Conservation (phyloP, 2,888 invertebrate species). For the Coleophora flavipennella region DNA sequence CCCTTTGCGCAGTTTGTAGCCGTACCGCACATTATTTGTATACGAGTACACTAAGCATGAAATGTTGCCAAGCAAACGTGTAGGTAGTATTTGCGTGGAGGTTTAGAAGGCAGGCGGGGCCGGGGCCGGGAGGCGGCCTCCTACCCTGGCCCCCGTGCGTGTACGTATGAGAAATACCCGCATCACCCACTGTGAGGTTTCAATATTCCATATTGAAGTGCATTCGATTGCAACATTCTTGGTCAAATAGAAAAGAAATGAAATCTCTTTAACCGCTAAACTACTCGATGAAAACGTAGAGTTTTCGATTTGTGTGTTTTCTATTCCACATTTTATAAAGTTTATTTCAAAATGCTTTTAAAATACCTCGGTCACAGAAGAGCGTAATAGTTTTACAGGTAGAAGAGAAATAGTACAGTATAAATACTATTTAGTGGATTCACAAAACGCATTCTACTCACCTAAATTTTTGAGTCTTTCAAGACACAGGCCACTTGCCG, state of each 20-base stretch:
- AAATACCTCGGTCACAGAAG: too few relatives aligned
- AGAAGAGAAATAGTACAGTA: too few relatives aligned
- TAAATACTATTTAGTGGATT: too few relatives aligned
- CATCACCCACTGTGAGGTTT: constrained; percentile 58
- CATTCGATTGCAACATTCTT: constrained; percentile 62
- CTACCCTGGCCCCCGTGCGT: constrained; percentile 48
- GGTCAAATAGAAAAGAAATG: constrained; percentile 37
- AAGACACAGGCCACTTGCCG: too few relatives aligned
- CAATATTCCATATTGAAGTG: constrained; percentile 66
- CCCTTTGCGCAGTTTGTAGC: constrained; percentile 62
- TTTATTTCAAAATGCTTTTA: too few relatives aligned
- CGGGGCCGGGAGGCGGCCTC: constrained; percentile 21
- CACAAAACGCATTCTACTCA: too few relatives aligned
- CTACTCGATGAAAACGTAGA: constrained; percentile 22
- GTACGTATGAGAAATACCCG: constrained; percentile 52
- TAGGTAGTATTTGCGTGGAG: constrained; percentile 70
- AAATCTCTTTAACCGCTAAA: constrained; percentile 11
- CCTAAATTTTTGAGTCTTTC: too few relatives aligned
- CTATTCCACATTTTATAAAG: too few relatives aligned
- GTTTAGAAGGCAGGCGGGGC: constrained; percentile 61
- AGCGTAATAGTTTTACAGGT: too few relatives aligned
- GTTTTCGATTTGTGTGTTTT: too few relatives aligned
- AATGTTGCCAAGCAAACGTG: constrained; percentile 72
- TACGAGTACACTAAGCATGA: constrained; percentile 63
- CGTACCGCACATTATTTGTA: constrained; percentile 66